A percentile compares a stretch with the other conserved stretches of the same genome.
Evolutionary conservation across 2,797 vertebrate species (phyloP).

Genomic region (Emys orbicularis): DNA sequence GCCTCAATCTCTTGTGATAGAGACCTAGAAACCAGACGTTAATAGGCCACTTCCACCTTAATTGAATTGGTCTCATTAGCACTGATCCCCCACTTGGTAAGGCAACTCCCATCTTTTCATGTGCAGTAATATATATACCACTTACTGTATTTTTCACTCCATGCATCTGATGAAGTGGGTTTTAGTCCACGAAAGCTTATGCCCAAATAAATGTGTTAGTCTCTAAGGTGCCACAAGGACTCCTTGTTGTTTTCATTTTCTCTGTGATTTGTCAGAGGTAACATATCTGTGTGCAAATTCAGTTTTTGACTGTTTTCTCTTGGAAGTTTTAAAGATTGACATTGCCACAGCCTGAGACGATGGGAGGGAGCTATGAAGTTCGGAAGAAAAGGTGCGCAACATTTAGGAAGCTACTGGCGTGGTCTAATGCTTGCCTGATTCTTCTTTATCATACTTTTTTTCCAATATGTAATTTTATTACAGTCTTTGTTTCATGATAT

Average conservation of each 20-base stretch:
- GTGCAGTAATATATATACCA: no score
- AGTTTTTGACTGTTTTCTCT: neutral
- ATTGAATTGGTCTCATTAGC: no score
- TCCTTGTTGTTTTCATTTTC: no score
- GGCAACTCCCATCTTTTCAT: no score
- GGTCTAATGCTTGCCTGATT: neutral
- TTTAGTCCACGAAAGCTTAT: no score
- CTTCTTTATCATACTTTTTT: accelerated
- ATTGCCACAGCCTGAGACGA: neutral
- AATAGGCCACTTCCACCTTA: no score
- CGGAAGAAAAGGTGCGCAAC: accelerated
- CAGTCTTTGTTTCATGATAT: slow-evolving; percentile 12
- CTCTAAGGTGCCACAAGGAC: no score
- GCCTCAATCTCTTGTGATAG: neutral
- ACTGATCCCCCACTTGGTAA: no score
- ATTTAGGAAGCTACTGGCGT: neutral
- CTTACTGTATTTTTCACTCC: no score
- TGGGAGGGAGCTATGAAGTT: neutral
- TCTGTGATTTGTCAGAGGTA: accelerated
- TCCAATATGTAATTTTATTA: slow-evolving; percentile 5
- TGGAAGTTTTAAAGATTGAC: neutral
- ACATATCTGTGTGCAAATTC: neutral
- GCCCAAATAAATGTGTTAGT: no score
- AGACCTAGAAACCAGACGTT: neutral
- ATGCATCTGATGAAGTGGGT: no score